phyloP scores from a whole-genome alignment of 2,888 invertebrate species.

The Automeris io region DNA sequence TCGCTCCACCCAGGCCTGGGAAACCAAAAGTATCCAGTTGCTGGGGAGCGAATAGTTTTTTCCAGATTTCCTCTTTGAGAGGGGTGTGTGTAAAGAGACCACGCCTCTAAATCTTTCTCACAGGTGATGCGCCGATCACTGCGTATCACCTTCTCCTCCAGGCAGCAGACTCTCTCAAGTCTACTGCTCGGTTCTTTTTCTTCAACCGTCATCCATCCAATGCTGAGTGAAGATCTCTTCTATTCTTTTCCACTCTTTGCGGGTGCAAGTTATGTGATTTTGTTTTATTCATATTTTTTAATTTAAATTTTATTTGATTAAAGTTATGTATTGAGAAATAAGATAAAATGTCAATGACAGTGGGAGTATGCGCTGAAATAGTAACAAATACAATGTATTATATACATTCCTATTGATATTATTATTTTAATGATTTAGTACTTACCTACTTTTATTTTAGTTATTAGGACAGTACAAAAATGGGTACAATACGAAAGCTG shows the following conservation, averaged over 20 bases:
- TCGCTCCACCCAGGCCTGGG: too few species aligned
- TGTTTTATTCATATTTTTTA: background rate
- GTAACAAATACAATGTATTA: background rate
- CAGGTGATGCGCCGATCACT: too few species aligned
- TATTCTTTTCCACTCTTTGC: background rate
- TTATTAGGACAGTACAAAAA: slow-evolving; percentile 1
- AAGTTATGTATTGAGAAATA: background rate
- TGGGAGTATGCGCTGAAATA: background rate
- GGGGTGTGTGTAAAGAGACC: too few species aligned
- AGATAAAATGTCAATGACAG: background rate
- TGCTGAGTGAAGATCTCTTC: too few species aligned
- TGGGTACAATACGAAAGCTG: background rate
- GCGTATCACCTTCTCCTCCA: too few species aligned
- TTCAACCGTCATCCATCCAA: too few species aligned
- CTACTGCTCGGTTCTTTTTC: too few species aligned
- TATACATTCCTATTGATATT: slow-evolving; percentile 1
- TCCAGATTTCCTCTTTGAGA: too few species aligned
- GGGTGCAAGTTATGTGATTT: background rate
- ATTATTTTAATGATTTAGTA: background rate
- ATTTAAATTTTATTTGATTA: background rate
- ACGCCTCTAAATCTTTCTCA: too few species aligned
- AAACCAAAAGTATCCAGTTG: too few species aligned
- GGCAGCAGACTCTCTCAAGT: too few species aligned
- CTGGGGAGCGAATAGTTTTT: too few species aligned
- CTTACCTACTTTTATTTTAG: slow-evolving; percentile 2